phyloP scores from a whole-genome alignment of 2,888 invertebrate genomes.

The Hypselothyrea guttata region DNA sequence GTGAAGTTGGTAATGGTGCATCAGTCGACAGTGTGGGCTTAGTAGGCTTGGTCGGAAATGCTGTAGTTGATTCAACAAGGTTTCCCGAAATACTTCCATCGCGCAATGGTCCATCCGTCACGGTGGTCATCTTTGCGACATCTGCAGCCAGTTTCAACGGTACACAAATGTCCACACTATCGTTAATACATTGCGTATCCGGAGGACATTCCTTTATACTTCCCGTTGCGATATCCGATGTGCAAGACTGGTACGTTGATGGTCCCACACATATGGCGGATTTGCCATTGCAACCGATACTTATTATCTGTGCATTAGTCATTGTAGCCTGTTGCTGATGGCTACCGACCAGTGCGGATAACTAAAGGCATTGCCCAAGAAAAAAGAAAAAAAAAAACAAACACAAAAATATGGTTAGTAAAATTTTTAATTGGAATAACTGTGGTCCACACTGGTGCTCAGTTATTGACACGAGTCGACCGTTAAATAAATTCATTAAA shows the following conservation, averaged over 20 bases:
- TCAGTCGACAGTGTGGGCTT: slow-evolving; percentile 20
- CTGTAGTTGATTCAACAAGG: slow-evolving; percentile 27
- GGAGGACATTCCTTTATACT: slow-evolving; percentile 56
- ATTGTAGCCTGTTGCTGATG: slow-evolving; percentile 43
- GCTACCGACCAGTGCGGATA: slow-evolving; percentile 65
- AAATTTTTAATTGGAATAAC: slow-evolving; percentile 17
- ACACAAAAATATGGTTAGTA: slow-evolving; percentile 19
- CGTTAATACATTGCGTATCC: slow-evolving; percentile 76
- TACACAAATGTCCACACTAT: slow-evolving; percentile 76
- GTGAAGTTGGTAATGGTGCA: not conserved
- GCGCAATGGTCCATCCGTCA: slow-evolving; percentile 40
- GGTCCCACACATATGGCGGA: slow-evolving; percentile 78
- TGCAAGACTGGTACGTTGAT: slow-evolving; percentile 69
- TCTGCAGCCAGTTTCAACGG: slow-evolving; percentile 58
- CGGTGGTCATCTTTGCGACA: slow-evolving; percentile 58
- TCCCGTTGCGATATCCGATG: slow-evolving; percentile 56
- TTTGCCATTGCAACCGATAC: slow-evolving; percentile 74
- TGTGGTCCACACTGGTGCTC: slow-evolving; percentile 29
- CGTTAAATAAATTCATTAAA: slow-evolving; percentile 43
- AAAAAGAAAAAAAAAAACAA: slow-evolving; percentile 7
- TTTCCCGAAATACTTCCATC: slow-evolving; percentile 29
- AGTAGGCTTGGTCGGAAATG: not conserved
- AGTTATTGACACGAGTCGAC: slow-evolving; percentile 50
- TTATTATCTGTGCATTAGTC: slow-evolving; percentile 47
- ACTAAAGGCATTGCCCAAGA: slow-evolving; percentile 50